These are phyloP conservation scores for Ciconia boyciana DNA, from an alignment of 2,113 vertebrate genomes.

Conservation along the genomic window DNA sequence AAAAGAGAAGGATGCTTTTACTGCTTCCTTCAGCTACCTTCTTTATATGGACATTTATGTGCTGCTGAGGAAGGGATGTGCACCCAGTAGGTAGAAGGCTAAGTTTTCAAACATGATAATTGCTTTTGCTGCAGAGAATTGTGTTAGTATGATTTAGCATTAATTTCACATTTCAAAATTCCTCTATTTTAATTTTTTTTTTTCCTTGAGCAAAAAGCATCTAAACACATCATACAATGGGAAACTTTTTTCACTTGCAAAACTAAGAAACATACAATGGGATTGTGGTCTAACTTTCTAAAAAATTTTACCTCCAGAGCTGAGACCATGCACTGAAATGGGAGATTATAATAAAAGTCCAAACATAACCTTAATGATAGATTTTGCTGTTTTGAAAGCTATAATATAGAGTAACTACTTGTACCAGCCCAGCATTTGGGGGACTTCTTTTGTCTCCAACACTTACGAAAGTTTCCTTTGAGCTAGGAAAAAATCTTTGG, in stretches of 20 bases:
- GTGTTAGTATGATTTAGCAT: not conserved
- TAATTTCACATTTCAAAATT: not conserved
- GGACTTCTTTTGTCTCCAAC: conserved; percentile 26
- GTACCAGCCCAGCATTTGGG: conserved; percentile 12
- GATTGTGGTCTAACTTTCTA: conserved; percentile 7
- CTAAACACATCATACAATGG: not conserved
- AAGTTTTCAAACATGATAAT: not conserved
- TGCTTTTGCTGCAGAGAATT: not conserved
- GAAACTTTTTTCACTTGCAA: not conserved
- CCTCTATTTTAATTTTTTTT: not conserved
- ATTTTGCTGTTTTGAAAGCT: conserved; percentile 46
- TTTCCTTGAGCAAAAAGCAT: not conserved
- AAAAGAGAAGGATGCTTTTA: not conserved
- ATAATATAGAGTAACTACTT: conserved; percentile 42
- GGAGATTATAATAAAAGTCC: conserved; percentile 58
- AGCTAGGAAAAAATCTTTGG: not conserved
- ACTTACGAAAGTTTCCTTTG: not conserved
- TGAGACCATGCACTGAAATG: conserved; percentile 34
- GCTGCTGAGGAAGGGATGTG: not conserved
- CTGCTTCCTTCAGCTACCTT: not conserved
- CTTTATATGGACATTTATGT: not conserved
- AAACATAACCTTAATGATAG: conserved; percentile 53
- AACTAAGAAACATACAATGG: not conserved
- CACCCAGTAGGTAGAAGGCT: not conserved
- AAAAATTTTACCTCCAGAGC: conserved; percentile 27